These are phyloP conservation scores for Diloba caeruleocephala DNA, from an alignment of 2,888 invertebrate genomes.

Conservation along the genomic window DNA sequence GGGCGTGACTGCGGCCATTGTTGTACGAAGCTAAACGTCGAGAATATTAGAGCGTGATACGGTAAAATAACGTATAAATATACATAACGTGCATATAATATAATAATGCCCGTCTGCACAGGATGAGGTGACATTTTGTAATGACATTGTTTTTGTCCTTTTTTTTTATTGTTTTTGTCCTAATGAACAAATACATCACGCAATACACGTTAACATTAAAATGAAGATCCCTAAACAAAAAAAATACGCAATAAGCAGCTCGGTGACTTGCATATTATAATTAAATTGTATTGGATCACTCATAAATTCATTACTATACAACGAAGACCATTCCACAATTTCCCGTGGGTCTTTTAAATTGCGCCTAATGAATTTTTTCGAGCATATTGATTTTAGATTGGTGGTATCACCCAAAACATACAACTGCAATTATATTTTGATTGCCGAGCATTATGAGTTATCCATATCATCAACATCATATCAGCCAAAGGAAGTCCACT, in stretches of 20 bases:
- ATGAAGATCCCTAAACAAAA: background rate
- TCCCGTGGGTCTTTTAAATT: conserved; percentile 9
- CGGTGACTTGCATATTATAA: background rate
- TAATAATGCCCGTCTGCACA: conserved; percentile 3
- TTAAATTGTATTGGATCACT: background rate
- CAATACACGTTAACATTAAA: background rate
- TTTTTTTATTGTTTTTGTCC: conserved; percentile 8
- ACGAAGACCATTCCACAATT: conserved; percentile 1
- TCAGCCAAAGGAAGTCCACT: no score
- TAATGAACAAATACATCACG: background rate
- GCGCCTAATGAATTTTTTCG: background rate
- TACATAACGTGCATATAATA: conserved; percentile 42
- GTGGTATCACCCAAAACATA: no score
- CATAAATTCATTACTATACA: conserved; percentile 1
- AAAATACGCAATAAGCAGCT: background rate
- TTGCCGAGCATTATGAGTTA: no score
- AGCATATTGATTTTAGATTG: no score
- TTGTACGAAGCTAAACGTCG: conserved; percentile 81
- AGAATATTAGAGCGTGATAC: conserved; percentile 87
- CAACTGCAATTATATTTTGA: no score
- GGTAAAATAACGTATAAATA: conserved; percentile 75
- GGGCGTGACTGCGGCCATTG: conserved; percentile 86
- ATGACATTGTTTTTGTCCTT: conserved; percentile 9
- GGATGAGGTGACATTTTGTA: conserved; percentile 40
- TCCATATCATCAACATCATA: no score